Base-by-base conservation (phyloP, 2,113 vertebrate species). In the Ctenodactylus gundi region DNA sequence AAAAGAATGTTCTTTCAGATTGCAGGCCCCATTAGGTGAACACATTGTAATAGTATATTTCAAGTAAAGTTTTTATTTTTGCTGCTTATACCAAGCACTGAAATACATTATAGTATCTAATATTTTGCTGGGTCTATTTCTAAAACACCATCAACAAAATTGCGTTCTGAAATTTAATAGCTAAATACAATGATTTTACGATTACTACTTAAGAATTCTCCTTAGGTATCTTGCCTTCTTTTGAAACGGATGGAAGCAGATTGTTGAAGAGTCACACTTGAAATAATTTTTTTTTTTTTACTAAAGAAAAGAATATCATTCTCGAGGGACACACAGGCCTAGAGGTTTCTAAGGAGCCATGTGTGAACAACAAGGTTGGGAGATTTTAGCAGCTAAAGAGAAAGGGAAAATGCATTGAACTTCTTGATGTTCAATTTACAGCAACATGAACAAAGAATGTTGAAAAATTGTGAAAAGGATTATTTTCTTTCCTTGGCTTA, bases 231-330 rank as follows among this genome's bases (percentile, higher is more conserved):
- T 67, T 21, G 23, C 7, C 2, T 34, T 73, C 68, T 93, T 92
- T 88, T 53, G 49, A 83, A 89, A 73, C 83, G 46, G 7, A 85
- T 64, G 31, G 9, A 62, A 80, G 31, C 53, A 41, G 55, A 17
- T 92, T 83, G 72, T 55, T 76, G 78, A 82, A 72, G 89, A 88
- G 23, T 90, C 44, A 72, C 55, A 82, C 27, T 67, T 85, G 31
- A 14, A 55, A 51, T 78, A n/a, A n/a, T n/a, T n/a, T n/a, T n/a
- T n/a, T n/a, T n/a, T n/a, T n/a, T 62, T 82, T 97, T 78, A 34
- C 34, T 39, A 15, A 82, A 82, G n/a, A 51, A 72, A 41, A 70
- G 27, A 15, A 46, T 44, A 67, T 41, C 87, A 14, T 41, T 78
- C 34, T 18, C 27, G 4, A 39, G n/a, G n/a, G 89, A 91, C 51